Percentiles rank a stretch among this genome's conserved stretches.
phyloP scores from a whole-genome alignment of 2,113 vertebrate genomes.

The Rhynchomys soricoides region DNA sequence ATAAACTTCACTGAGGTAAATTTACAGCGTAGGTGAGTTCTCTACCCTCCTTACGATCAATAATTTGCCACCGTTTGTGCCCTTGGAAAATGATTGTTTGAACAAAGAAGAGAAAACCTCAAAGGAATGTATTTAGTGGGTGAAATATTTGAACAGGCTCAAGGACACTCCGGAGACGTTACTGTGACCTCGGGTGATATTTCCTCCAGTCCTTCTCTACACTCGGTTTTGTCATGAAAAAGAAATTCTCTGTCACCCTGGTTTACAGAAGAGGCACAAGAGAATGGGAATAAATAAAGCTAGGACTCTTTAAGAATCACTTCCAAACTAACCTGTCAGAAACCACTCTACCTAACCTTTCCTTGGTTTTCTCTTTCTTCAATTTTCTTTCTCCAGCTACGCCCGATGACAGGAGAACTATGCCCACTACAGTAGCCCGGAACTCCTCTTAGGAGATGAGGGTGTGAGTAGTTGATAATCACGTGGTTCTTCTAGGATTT shows the following conservation, averaged over 20 bases:
- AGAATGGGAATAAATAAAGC: constrained; percentile 44
- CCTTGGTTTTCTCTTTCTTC: not conserved
- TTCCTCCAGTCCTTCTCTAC: constrained; percentile 13
- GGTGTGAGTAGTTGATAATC: not conserved
- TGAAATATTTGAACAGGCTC: constrained; percentile 60
- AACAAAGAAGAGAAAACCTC: constrained; percentile 60
- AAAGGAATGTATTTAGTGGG: constrained; percentile 44
- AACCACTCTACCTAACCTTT: not conserved
- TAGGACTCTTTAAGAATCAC: constrained; percentile 10
- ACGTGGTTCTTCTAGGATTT: not conserved
- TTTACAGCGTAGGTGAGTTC: constrained; percentile 20
- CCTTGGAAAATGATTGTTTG: constrained; percentile 67
- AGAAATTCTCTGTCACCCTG: not conserved
- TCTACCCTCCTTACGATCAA: constrained; percentile 38
- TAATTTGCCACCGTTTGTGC: constrained; percentile 60
- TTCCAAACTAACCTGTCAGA: not conserved
- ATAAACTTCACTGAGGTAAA: constrained; percentile 35
- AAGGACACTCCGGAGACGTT: constrained; percentile 10
- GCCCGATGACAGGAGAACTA: not conserved
- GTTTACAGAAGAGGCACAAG: constrained; percentile 17
- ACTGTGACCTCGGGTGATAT: constrained; percentile 42
- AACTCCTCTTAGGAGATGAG: not conserved
- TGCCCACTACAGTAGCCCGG: not conserved
- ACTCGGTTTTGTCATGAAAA: constrained; percentile 19
- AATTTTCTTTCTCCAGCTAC: not conserved